phyloP scores from a whole-genome alignment of 2,888 invertebrate species.

The Abrostola triplasia region DNA sequence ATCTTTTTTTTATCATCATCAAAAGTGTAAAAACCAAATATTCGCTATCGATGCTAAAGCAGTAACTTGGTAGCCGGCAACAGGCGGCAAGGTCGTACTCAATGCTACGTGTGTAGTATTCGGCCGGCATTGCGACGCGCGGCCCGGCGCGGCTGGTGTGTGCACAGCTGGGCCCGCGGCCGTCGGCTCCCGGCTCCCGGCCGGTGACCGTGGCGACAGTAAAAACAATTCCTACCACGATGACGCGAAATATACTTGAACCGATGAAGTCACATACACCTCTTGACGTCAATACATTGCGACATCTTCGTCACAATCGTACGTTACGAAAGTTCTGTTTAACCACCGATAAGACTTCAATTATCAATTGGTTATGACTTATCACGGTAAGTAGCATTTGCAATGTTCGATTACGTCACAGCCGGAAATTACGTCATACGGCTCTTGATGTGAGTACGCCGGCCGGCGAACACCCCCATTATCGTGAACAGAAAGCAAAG shows the following conservation, averaged over 20 bases:
- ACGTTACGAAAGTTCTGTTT: slow-evolving; percentile 12
- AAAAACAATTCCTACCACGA: slow-evolving; percentile 57
- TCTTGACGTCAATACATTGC: slow-evolving; percentile 42
- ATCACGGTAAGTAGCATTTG: slow-evolving; percentile 47
- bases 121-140: slow-evolving; percentile 23
- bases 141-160: slow-evolving; percentile 48
- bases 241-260: slow-evolving; percentile 41
- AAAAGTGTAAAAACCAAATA: slow-evolving; percentile 49
- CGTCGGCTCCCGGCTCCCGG: slow-evolving; percentile 58
- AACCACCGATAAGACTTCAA: slow-evolving; percentile 24
- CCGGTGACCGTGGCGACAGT: slow-evolving; percentile 61
- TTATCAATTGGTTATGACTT: slow-evolving; percentile 51
- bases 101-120: slow-evolving; percentile 73
- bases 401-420: slow-evolving; percentile 50
- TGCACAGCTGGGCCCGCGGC: slow-evolving; percentile 67
- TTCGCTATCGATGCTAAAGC: slow-evolving; percentile 60
- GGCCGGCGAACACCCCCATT: slow-evolving; percentile 60
- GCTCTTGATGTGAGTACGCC: slow-evolving; percentile 35
- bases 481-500: slow-evolving; percentile 64
- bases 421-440: slow-evolving; percentile 63
- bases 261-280: slow-evolving; percentile 25
- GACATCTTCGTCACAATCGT: slow-evolving; percentile 7
- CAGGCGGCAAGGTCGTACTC: slow-evolving; percentile 80
- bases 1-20: slow-evolving; percentile 16
- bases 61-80: slow-evolving; percentile 67